A percentile compares a stretch with the other conserved stretches of the same genome.
phyloP scores from a whole-genome alignment of 2,888 invertebrate species.

The Celastrina argiolus region DNA sequence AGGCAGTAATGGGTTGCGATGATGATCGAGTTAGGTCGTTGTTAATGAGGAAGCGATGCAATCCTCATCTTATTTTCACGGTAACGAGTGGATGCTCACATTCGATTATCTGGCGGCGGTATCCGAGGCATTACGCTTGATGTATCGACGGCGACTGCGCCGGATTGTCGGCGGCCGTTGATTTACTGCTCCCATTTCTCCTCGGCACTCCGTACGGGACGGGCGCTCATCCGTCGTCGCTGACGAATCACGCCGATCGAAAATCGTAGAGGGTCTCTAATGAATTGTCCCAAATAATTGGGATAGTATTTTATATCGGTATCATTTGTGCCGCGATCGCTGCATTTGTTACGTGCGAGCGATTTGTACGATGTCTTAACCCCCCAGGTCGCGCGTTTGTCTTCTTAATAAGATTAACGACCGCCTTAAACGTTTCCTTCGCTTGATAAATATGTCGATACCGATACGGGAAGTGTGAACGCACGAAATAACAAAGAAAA shows the following conservation, averaged over 20 bases:
- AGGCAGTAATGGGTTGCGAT: constrained; percentile 35
- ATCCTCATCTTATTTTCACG: constrained; percentile 74
- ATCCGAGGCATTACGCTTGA: constrained; percentile 77
- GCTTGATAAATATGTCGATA: constrained; percentile 35
- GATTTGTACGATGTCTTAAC: constrained; percentile 72
- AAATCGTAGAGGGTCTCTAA: constrained; percentile 68
- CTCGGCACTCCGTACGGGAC: constrained; percentile 70
- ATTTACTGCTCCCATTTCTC: constrained; percentile 73
- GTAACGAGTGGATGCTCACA: constrained; percentile 77
- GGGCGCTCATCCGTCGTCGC: constrained; percentile 69
- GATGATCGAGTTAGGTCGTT: constrained; percentile 49
- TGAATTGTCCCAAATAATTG: constrained; percentile 78
- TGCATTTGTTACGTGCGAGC: constrained; percentile 66
- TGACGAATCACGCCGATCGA: constrained; percentile 70
- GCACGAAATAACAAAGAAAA: neutral
- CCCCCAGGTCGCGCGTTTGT: constrained; percentile 41
- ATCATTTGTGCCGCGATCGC: constrained; percentile 71
- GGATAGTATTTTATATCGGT: constrained; percentile 74
- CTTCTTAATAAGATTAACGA: constrained; percentile 41
- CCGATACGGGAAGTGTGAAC: constrained; percentile 29
- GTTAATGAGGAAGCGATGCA: constrained; percentile 45
- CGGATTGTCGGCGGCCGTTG: constrained; percentile 72
- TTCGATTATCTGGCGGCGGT: constrained; percentile 76
- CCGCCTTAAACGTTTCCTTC: constrained; percentile 36
- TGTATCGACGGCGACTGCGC: constrained; percentile 74